A percentile compares a stretch with the other conserved stretches of the same genome.
These are phyloP conservation scores for Homalodisca vitripennis DNA, from an alignment of 1,140 invertebrate species.

Conservation along the genomic window DNA sequence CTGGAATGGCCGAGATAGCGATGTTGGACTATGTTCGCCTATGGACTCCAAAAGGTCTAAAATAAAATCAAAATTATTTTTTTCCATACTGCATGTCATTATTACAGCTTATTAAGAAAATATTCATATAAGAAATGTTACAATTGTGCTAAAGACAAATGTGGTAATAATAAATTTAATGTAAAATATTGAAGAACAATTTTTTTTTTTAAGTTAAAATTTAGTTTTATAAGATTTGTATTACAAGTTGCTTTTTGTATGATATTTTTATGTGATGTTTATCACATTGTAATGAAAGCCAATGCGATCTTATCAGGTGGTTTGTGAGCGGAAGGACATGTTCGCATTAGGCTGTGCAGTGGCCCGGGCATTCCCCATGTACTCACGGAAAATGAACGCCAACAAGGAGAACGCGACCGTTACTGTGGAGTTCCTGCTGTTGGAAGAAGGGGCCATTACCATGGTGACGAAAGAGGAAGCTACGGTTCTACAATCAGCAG, in stretches of 20 bases:
- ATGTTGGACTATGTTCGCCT: too few species aligned
- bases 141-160: too few species aligned
- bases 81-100: too few species aligned
- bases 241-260: background rate
- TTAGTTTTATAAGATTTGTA: background rate
- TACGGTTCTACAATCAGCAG: slow-evolving; percentile 44
- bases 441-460: slow-evolving; percentile 45
- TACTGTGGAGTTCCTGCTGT: slow-evolving; percentile 62
- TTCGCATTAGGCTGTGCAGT: slow-evolving; percentile 77
- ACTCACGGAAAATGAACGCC: slow-evolving; percentile 60
- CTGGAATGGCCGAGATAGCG: too few species aligned
- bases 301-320: too few species aligned
- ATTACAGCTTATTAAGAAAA: too few species aligned
- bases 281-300: too few species aligned
- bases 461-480: slow-evolving; percentile 47
- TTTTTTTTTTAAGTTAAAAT: background rate
- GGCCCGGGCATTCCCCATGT: slow-evolving; percentile 75
- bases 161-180: too few species aligned
- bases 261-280: background rate
- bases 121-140: too few species aligned
- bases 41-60: too few species aligned
- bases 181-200: too few species aligned
- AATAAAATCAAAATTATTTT: too few species aligned
- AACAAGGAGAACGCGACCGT: slow-evolving; percentile 37
- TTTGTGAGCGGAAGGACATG: slow-evolving; percentile 73